A percentile compares a stretch with the other conserved stretches of the same genome.
Evolutionary conservation across 2,888 invertebrate species (phyloP).

Genomic region (Portevinia maculata): DNA sequence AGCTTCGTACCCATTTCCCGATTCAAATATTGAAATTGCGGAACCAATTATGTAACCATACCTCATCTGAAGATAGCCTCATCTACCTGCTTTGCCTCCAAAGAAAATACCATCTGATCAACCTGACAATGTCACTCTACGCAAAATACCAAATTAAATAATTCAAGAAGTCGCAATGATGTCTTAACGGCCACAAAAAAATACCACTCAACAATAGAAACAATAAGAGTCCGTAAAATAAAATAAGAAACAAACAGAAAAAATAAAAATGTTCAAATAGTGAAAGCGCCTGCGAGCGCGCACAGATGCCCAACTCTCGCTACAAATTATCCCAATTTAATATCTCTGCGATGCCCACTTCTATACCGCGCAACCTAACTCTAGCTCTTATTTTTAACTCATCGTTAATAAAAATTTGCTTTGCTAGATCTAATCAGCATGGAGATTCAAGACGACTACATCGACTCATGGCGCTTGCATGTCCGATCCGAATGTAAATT

Average conservation of each 20-base stretch:
- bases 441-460: conserved; percentile 5
- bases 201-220: conserved; percentile 34
- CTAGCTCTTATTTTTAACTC: conserved; percentile 3
- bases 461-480: conserved; percentile 4
- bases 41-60: not conserved
- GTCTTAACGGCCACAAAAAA: conserved; percentile 25
- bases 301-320: conserved; percentile 35
- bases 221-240: conserved; percentile 9
- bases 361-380: not conserved
- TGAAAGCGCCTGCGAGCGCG: conserved; percentile 37
- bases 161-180: conserved; percentile 9
- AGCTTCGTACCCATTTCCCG: not conserved
- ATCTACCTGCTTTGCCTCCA: not conserved
- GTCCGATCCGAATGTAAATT: conserved; percentile 45
- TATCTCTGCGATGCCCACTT: conserved; percentile 29
- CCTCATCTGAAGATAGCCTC: conserved; percentile 13
- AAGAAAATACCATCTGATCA: not conserved
- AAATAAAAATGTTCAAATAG: conserved; percentile 17
- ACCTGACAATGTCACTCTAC: not conserved
- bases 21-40: not conserved
- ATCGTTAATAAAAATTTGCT: conserved; percentile 26
- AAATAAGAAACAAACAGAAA: too few relatives aligned
- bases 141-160: conserved; percentile 32
- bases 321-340: conserved; percentile 58
- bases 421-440: conserved; percentile 25